These are phyloP conservation scores for Rhinatrema bivittatum DNA, from an alignment of 2,797 vertebrate genomes.

Conservation along the genomic window DNA sequence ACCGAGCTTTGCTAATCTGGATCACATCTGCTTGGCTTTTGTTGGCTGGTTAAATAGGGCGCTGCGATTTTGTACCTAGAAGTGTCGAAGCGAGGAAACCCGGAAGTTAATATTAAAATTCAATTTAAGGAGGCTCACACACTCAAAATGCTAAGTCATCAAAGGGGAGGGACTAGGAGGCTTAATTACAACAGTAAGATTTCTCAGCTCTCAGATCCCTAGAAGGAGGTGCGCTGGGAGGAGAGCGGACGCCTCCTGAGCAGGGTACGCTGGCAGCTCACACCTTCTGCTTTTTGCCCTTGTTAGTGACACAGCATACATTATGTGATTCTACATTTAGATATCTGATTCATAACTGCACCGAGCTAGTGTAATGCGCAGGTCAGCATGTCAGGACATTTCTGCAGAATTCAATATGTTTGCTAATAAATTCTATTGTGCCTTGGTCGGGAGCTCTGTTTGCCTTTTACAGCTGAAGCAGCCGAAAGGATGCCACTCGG, in stretches of 20 bases:
- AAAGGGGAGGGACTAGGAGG: conserved; percentile 13
- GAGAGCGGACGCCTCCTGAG: not conserved
- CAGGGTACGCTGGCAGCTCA: too few relatives aligned
- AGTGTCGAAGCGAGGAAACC: conserved; percentile 12
- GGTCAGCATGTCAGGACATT: too few relatives aligned
- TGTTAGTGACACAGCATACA: too few relatives aligned
- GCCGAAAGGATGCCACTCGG: too few relatives aligned
- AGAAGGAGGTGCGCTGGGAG: not conserved
- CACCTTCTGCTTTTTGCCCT: too few relatives aligned
- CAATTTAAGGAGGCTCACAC: conserved; percentile 13
- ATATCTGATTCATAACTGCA: too few relatives aligned
- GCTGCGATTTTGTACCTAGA: not conserved
- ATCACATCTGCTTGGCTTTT: not conserved
- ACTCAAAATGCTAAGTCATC: conserved; percentile 34
- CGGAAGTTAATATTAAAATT: conserved; percentile 29
- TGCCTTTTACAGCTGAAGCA: too few relatives aligned
- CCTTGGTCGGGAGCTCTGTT: too few relatives aligned
- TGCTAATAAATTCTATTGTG: too few relatives aligned
- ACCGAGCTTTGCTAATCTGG: not conserved
- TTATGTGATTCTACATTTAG: too few relatives aligned
- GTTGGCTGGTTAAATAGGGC: not conserved
- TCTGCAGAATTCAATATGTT: too few relatives aligned
- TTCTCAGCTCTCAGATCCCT: not conserved
- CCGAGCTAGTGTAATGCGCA: too few relatives aligned
- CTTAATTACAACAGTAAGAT: not conserved